Percentiles rank a stretch among this genome's conserved stretches.
Conservation (phyloP, 2,888 invertebrate species). For the Theodoxus fluviatilis region DNA sequence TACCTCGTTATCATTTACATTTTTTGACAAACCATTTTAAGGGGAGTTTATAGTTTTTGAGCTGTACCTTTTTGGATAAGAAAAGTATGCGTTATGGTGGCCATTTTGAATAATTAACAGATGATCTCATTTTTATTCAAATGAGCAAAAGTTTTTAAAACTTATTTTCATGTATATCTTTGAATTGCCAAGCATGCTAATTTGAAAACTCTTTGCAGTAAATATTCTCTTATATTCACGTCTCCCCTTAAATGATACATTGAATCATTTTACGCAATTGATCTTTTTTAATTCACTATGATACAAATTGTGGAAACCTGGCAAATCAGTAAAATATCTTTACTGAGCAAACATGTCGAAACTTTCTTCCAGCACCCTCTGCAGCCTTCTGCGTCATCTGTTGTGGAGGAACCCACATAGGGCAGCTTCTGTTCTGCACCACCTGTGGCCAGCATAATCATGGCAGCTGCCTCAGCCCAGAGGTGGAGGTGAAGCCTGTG, state of each 20-base stretch:
- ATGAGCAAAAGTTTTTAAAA: neutral
- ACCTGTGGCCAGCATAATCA: constrained; percentile 93
- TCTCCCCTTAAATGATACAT: too few species aligned
- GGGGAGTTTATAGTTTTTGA: neutral
- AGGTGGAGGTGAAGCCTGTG: constrained; percentile 65
- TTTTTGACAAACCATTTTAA: neutral
- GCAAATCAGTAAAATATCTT: neutral
- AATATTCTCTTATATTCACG: too few species aligned
- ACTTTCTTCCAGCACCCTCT: constrained; percentile 71
- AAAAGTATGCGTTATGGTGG: too few species aligned
- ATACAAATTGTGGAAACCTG: neutral
- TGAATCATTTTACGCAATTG: neutral
- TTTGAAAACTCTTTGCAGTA: too few species aligned
- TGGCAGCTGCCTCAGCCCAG: constrained; percentile 79
- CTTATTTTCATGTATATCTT: neutral
- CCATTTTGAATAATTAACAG: too few species aligned
- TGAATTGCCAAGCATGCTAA: too few species aligned
- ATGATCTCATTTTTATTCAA: neutral
- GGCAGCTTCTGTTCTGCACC: constrained; percentile 90
- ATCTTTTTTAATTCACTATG: neutral
- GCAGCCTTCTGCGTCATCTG: constrained; percentile 86
- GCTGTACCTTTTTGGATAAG: neutral
- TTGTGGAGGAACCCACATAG: constrained; percentile 82
- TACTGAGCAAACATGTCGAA: neutral
- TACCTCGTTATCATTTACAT: neutral